Evolutionary conservation across 2,888 invertebrate genomes (phyloP), one percentile per base, ranked within the genome.

Genomic region (Lithophane socia): DNA sequence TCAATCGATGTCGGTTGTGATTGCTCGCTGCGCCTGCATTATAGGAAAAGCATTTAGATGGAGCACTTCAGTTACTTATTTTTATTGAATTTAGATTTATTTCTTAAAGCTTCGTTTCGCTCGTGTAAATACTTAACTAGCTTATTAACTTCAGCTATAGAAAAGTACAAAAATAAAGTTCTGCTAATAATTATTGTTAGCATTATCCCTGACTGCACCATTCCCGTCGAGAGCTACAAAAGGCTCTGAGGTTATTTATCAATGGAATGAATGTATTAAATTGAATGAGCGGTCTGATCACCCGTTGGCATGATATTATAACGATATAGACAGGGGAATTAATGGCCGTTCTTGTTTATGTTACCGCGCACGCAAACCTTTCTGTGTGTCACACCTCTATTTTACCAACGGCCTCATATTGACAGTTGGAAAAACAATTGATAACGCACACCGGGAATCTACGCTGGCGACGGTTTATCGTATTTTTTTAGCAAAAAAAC

Each of bases 301-400:
- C 44, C 56, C 67, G 80, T 84, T 82, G 73, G 86, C 88, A 84
- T 84, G 88, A 71, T 77, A 82, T 79, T 81, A 77, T 79, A 75
- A 82, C 80, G 77, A 74, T 75, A 77, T 64, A 75, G 78, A 63
- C 61, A 70, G 64, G 49, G 58, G 52, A 77, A 76, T 74, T 70
- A 84, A 82, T 82, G 79, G 73, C 54, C 64, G 67, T 60, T 72
- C 72, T 84, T 74, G 82, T 85, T 84, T 80, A 84, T 75, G 73
- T 82, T 82, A 60, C 66, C 58, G 80, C 42, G 76, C 88, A 89
- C 89, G 87, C 83, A 80, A 84, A 52, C 73, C 75, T 83, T 86
- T 83, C 68, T 84, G 58, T 73, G 84, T 80, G 86, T 82, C 85
- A 75, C 84, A 85, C 88, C 86, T 86, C 73, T 82, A 47, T 78